These are phyloP conservation scores for Sterrhoptilus dennistouni DNA, from an alignment of 2,113 vertebrate genomes.

Conservation along the genomic window DNA sequence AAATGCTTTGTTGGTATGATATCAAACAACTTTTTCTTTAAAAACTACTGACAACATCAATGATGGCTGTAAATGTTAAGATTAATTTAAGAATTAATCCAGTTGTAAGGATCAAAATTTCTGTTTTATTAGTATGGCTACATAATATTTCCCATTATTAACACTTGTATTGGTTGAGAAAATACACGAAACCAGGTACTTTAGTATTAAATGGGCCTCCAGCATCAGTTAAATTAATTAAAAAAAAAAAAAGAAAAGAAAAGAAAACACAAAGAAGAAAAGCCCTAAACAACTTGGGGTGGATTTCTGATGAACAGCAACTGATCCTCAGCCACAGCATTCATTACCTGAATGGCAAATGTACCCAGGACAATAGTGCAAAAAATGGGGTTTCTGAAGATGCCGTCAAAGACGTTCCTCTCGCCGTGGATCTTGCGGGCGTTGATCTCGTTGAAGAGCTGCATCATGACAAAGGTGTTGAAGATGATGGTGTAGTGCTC, in stretches of 20 bases:
- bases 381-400: slow-evolving; percentile 97
- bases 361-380: slow-evolving; percentile 96
- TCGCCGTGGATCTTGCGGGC: slow-evolving; percentile 98
- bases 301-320: neutral
- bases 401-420: slow-evolving; percentile 96
- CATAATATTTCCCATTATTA: neutral
- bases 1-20: neutral
- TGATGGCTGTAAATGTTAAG: neutral
- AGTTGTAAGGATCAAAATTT: neutral
- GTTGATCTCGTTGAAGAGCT: slow-evolving; percentile 98
- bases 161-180: neutral
- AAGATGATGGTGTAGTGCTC: slow-evolving; percentile 99
- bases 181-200: neutral
- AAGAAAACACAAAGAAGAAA: neutral
- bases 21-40: neutral
- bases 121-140: neutral
- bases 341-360: slow-evolving; percentile 89
- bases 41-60: neutral
- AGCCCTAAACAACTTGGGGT: fast-evolving
- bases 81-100: neutral
- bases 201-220: neutral
- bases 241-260: neutral
- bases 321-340: neutral
- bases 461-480: slow-evolving; percentile 99
- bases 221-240: neutral